These are phyloP conservation scores for Oreotrochilus melanogaster DNA, from an alignment of 2,113 vertebrate genomes.

Conservation along the genomic window DNA sequence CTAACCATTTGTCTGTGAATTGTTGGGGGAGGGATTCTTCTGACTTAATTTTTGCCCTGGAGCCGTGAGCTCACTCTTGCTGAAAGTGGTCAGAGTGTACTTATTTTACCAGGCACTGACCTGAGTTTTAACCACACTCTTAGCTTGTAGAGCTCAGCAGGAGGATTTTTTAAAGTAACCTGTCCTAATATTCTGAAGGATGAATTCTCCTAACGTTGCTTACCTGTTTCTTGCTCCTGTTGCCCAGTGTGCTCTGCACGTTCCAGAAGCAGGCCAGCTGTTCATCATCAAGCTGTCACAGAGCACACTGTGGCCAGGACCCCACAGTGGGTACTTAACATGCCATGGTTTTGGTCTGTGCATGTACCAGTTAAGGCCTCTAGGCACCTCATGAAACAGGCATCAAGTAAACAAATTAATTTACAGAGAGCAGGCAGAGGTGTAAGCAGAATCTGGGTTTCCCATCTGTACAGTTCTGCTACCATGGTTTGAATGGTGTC, in stretches of 20 bases:
- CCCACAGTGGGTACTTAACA: constrained; percentile 6
- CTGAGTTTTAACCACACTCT: background rate
- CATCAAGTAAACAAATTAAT: constrained; percentile 55
- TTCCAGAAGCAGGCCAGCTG: constrained; percentile 26
- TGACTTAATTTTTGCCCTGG: background rate
- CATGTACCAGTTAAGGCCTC: constrained; percentile 3
- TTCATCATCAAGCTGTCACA: constrained; percentile 42
- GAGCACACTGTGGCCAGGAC: background rate
- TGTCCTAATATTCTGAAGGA: background rate
- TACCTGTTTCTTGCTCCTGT: background rate
- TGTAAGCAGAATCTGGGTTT: constrained; percentile 25
- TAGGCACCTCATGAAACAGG: constrained; percentile 13
- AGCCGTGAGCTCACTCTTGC: background rate
- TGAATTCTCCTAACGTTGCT: background rate
- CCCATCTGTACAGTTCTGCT: background rate
- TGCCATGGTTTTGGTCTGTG: constrained; percentile 25
- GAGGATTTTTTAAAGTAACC: background rate
- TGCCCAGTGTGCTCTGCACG: background rate
- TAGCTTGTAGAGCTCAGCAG: background rate
- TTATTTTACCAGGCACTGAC: background rate
- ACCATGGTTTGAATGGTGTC: background rate
- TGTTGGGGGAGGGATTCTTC: background rate
- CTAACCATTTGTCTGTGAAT: background rate
- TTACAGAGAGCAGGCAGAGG: background rate
- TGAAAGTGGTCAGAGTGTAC: background rate